A percentile compares a stretch with the other conserved stretches of the same genome.
These are phyloP conservation scores for Cygnus buccinator DNA, from an alignment of 2,113 vertebrate genomes.

Conservation along the genomic window DNA sequence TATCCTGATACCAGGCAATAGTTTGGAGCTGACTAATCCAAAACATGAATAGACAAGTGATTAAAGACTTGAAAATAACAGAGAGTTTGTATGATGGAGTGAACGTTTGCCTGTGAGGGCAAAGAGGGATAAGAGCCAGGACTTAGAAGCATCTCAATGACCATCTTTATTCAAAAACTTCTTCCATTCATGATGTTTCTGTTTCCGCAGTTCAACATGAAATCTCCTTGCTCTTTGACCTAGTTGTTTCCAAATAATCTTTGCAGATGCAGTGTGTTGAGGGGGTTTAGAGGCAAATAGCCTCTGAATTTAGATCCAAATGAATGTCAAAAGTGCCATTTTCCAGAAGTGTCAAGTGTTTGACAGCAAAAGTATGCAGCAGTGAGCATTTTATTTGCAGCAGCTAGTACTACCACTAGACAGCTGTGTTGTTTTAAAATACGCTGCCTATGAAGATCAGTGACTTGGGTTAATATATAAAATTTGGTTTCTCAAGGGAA, in stretches of 20 bases:
- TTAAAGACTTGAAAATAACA: background rate
- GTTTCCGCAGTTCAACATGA: background rate
- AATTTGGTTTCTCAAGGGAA: conserved; percentile 15
- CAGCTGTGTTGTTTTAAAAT: conserved; percentile 24
- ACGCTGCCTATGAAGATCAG: background rate
- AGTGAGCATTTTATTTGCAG: conserved; percentile 12
- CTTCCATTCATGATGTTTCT: background rate
- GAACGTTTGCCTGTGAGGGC: background rate
- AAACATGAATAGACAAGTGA: background rate
- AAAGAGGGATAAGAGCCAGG: background rate
- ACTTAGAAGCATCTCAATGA: background rate
- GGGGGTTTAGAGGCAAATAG: background rate
- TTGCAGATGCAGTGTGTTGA: background rate
- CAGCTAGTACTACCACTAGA: conserved; percentile 1
- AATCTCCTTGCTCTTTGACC: background rate
- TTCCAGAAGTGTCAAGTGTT: background rate
- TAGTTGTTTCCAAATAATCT: background rate
- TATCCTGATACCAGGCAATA: background rate
- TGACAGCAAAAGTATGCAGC: background rate
- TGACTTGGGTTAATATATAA: background rate
- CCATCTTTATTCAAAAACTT: background rate
- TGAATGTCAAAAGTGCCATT: background rate
- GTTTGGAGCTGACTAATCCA: background rate
- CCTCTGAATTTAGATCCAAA: background rate
- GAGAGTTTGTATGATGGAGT: background rate